These are phyloP conservation scores for Cheilosia grossa DNA, from an alignment of 2,888 invertebrate genomes.

Conservation along the genomic window DNA sequence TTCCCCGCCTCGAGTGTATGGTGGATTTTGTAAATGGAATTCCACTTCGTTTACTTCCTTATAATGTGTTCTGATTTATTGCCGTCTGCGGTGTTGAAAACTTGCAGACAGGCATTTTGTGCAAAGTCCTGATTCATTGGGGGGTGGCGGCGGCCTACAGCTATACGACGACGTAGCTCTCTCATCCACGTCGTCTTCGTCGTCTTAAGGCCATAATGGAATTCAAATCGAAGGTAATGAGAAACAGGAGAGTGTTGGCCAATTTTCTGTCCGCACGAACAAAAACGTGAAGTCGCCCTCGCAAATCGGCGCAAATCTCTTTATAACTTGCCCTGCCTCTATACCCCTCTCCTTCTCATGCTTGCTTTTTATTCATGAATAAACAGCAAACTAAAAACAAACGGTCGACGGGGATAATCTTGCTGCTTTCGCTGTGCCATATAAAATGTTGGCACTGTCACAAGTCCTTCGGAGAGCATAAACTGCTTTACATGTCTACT, in stretches of 20 bases:
- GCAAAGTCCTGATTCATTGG: conserved; percentile 17
- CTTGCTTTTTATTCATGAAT: conserved; percentile 71
- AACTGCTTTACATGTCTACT: conserved; percentile 72
- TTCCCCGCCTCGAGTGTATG: neutral
- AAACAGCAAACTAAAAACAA: conserved; percentile 65
- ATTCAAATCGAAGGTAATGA: conserved; percentile 74
- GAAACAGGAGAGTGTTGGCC: conserved; percentile 58
- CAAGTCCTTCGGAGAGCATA: conserved; percentile 72
- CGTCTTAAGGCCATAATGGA: conserved; percentile 45
- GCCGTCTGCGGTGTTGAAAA: conserved; percentile 60
- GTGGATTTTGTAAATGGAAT: conserved; percentile 55
- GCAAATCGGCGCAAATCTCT: conserved; percentile 66
- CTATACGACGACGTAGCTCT: neutral
- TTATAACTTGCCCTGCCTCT: conserved; percentile 39
- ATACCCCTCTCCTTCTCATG: conserved; percentile 14
- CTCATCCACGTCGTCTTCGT: neutral
- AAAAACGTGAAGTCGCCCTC: conserved; percentile 43
- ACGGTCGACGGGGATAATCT: conserved; percentile 51
- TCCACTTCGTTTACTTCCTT: conserved; percentile 61
- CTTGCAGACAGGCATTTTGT: conserved; percentile 60
- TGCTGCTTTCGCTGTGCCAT: conserved; percentile 28
- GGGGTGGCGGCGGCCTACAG: neutral
- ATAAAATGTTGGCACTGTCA: conserved; percentile 70
- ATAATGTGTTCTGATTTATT: conserved; percentile 74
- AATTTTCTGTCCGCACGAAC: conserved; percentile 44